Evolutionary conservation across 2,888 invertebrate genomes (phyloP), one percentile per base, ranked within the genome.

Genomic region (Plutella xylostella): DNA sequence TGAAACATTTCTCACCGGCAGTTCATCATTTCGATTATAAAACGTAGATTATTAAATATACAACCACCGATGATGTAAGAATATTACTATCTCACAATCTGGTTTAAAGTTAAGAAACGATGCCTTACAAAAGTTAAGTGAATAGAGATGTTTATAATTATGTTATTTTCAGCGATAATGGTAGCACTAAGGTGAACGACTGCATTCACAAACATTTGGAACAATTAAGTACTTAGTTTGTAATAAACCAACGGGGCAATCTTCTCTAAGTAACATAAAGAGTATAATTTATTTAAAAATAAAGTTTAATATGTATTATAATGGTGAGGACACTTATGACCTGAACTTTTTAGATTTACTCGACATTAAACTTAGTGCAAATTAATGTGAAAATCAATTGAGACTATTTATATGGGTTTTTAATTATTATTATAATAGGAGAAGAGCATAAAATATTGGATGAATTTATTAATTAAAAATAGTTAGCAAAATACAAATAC

Each of bases 401-500:
- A 80, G 63, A 82, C 78, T 79, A 80, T 79, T 78, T 82, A 79
- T 82, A 82, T 83, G 82, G 78, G 72, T 83, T 83, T 76, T 79
- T 80, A 76, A 80, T 80, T 80, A 80, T 82, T 80, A 80, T 78
- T 82, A 71, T 76, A 47, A 80, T 83, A 82, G 79, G 80, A 66
- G 72, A 72, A 73, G 64, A 68, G 67, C 79, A 80, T 73, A 73
- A 82, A 74, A 79, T 82, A 82, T 82, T 80, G 79, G 78, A 82
- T 77, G 82, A 83, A 83, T 83, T 82, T 83, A 83, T 83, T 82
- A 83, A 80, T 80, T 82, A 83, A 83, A 68, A 80, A 82, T 83
- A 83, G 82, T 82, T 82, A 83, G 83, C 80, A 69, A 82, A 83
- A 79, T 83, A 82, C 82, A 80, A 78, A 78, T 82, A 83, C 76